Percentiles rank a stretch among this genome's conserved stretches.
phyloP scores from a whole-genome alignment of 2,797 vertebrate species.

The Passerculus sandwichensis region DNA sequence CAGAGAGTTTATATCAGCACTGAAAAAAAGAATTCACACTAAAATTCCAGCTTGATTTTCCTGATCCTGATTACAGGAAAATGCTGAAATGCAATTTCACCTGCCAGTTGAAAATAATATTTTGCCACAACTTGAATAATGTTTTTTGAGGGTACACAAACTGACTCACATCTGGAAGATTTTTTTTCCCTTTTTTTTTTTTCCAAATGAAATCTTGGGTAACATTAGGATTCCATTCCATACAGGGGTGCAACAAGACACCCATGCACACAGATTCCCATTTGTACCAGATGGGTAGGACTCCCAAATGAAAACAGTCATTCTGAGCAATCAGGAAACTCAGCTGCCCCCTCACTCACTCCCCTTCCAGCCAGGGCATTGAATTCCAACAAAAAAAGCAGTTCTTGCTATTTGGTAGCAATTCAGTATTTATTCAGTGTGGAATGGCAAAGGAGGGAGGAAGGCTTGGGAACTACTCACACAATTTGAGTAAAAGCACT shows the following conservation, averaged over 20 bases:
- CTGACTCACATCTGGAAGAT: neutral
- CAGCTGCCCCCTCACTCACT: neutral
- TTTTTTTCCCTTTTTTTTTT: neutral
- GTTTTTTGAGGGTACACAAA: neutral
- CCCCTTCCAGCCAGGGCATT: neutral
- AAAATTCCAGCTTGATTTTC: neutral
- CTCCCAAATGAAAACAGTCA: neutral
- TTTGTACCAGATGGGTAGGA: neutral
- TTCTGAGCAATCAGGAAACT: neutral
- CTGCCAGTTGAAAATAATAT: neutral
- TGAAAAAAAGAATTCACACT: neutral
- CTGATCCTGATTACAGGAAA: neutral
- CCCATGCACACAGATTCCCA: neutral
- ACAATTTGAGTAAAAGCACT: neutral
- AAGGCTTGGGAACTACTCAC: neutral
- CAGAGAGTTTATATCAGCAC: neutral
- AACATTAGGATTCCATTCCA: constrained; percentile 6
- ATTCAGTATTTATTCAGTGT: neutral
- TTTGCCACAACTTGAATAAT: neutral
- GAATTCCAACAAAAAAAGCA: neutral
- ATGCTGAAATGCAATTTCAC: neutral
- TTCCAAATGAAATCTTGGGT: neutral
- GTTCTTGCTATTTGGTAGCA: neutral
- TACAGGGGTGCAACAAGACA: constrained; percentile 24
- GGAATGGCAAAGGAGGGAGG: neutral